Percentiles rank a stretch among this genome's conserved stretches.
Evolutionary conservation across 2,888 invertebrate species (phyloP).

Genomic region (Pollenia labialis): DNA sequence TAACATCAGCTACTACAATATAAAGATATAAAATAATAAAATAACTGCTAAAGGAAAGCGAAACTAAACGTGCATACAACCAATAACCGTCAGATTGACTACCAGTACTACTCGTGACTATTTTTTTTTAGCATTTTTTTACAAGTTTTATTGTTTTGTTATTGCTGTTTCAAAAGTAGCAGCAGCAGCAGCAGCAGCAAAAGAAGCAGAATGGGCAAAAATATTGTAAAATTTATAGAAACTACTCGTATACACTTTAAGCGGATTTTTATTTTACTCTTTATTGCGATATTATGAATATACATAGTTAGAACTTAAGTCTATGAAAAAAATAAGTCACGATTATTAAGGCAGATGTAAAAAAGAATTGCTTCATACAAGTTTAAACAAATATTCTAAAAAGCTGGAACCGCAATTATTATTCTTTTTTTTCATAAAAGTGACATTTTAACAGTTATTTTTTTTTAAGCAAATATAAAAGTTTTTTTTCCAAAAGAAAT

Average conservation of each 20-base stretch:
- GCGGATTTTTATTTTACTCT: conserved; percentile 46
- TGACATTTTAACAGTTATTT: too few relatives aligned
- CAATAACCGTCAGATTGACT: conserved; percentile 22
- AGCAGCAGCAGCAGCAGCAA: background rate
- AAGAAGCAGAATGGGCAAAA: conserved; percentile 5
- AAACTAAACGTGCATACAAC: conserved; percentile 63
- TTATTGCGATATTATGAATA: conserved; percentile 13
- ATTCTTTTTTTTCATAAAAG: too few relatives aligned
- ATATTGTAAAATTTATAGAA: conserved; percentile 61
- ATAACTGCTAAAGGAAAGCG: conserved; percentile 71
- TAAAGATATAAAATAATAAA: conserved; percentile 1
- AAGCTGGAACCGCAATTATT: too few relatives aligned
- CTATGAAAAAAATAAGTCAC: conserved; percentile 46
- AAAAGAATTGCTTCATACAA: background rate
- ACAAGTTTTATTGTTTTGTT: background rate
- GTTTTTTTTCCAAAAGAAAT: too few relatives aligned
- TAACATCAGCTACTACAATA: background rate
- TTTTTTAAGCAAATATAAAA: too few relatives aligned
- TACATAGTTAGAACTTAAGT: conserved; percentile 11
- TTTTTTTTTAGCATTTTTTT: conserved; percentile 26
- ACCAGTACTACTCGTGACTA: conserved; percentile 63
- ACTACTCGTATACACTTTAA: conserved; percentile 34
- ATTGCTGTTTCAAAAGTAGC: background rate
- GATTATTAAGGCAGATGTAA: conserved; percentile 33
- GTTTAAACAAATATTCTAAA: too few relatives aligned